Base-by-base conservation (phyloP, 2,113 vertebrate species). In the Neopipo cinnamomea region DNA sequence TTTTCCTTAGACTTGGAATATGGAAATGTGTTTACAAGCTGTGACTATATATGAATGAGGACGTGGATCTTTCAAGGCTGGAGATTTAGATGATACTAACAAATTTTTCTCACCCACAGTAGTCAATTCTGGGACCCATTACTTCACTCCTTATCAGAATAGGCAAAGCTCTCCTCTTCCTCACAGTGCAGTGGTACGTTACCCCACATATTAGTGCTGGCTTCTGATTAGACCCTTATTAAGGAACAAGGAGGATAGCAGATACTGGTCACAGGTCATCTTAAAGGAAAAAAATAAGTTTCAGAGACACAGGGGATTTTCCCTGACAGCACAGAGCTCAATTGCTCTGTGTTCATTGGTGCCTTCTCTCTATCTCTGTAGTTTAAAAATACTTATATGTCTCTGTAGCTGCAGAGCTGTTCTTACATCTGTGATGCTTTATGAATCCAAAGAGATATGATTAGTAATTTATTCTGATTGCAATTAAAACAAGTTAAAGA, bases 381-480 rank as follows among this genome's bases (percentile, higher is more conserved):
- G 10, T 72, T 85, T 87, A n/a, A 61, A 87, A 87, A 39, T 65
- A 52, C 30, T 56, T 52, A 2, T 2, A 11, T 16, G 10, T 59
- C n/a, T 79, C 42, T 89, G 25, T 74, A 78, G 19, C 24, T 78
- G 47, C 58, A 67, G 28, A 41, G 12, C 42, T 68, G 12, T 75
- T 92, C 33, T 78, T 86, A 77, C 14, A 24, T 52, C 35, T 85
- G 25, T 59, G 12, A 35, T 73, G 25, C 28, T 85, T 86, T 84
- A 41, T 62, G 58, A 90, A 79, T 85, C 39, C 52, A 19, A 58
- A 81, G 21, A 27, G 49, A 63, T 68, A 41, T 16, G 22, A 62
- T 75, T 76, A 91, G 87, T 84, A 88, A 88, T 82, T 96, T 88
- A 85, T 95, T 97, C 93, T 96, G 65, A 82, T 94, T 96, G 75